Percentiles rank a stretch among this genome's conserved stretches.
phyloP scores from a whole-genome alignment of 2,113 vertebrate species.

The Psilopsiagon aymara region DNA sequence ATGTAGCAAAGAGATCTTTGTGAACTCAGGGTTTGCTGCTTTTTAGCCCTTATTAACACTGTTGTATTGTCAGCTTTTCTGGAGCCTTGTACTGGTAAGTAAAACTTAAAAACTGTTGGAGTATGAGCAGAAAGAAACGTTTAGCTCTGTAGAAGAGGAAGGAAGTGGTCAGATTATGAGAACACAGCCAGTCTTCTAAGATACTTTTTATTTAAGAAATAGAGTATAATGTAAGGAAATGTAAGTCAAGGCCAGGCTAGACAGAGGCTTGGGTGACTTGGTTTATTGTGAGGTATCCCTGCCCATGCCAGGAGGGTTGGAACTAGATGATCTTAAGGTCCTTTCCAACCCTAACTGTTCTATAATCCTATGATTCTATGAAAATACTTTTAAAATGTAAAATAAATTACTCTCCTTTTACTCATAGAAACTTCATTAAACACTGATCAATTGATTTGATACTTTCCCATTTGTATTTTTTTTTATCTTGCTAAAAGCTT shows the following conservation, averaged over 20 bases:
- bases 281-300: no score
- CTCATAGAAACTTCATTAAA: not conserved
- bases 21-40: not conserved
- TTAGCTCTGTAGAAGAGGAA: not conserved
- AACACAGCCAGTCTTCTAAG: not conserved
- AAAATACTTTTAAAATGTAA: not conserved
- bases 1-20: not conserved
- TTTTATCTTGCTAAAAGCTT: not conserved
- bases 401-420: not conserved
- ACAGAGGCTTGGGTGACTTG: no score
- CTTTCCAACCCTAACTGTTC: no score
- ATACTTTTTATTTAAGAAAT: not conserved
- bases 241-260: no score
- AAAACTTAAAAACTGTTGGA: not conserved
- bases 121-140: not conserved
- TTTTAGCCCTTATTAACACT: not conserved
- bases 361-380: no score
- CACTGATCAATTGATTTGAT: not conserved
- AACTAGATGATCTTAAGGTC: no score
- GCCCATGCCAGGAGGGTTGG: no score
- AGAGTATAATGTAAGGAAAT: not conserved
- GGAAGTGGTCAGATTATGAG: not conserved
- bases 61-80: not conserved
- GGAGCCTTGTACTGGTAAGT: not conserved
- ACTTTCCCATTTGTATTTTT: not conserved